Conservation (phyloP, 2,888 invertebrate genomes). For the Sceliomorpha sp. region DNA sequence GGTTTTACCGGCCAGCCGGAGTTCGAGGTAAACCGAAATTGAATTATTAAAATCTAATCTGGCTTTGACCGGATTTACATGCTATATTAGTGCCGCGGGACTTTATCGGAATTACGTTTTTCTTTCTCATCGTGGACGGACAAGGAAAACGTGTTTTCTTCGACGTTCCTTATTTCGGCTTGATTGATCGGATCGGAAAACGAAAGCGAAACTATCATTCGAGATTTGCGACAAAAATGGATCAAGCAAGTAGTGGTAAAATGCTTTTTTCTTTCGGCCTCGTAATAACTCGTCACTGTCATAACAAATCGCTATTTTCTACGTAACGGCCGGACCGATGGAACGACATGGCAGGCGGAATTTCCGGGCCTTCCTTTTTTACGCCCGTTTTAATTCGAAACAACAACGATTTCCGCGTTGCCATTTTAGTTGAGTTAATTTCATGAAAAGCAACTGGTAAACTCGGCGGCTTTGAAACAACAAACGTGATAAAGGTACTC, state of each 20-base stretch:
- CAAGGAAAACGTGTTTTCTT: constrained; percentile 17
- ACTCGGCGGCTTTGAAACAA: constrained; percentile 49
- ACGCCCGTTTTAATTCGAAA: constrained; percentile 20
- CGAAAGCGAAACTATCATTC: constrained; percentile 31
- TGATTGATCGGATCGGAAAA: constrained; percentile 41
- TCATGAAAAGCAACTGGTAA: constrained; percentile 44
- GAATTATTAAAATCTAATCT: constrained; percentile 78
- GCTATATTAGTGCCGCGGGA: constrained; percentile 24
- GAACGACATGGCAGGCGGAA: too few relatives aligned
- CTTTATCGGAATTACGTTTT: constrained; percentile 37
- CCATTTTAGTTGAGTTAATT: constrained; percentile 49
- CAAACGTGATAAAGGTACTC: constrained; percentile 51
- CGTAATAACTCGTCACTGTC: too few relatives aligned
- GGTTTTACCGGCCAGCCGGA: constrained; percentile 51
- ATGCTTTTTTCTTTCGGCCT: too few relatives aligned
- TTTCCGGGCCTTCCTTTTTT: too few relatives aligned
- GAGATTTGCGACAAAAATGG: too few relatives aligned
- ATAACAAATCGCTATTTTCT: too few relatives aligned
- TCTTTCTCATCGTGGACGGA: constrained; percentile 19
- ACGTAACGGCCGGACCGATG: too few relatives aligned
- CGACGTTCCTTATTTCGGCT: constrained; percentile 36
- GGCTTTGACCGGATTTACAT: constrained; percentile 63
- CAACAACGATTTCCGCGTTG: constrained; percentile 28
- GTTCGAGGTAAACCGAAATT: constrained; percentile 67
- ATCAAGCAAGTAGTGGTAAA: too few relatives aligned